Base-by-base conservation (phyloP, 2,113 vertebrate genomes). In the Ailuropoda melanoleuca region DNA sequence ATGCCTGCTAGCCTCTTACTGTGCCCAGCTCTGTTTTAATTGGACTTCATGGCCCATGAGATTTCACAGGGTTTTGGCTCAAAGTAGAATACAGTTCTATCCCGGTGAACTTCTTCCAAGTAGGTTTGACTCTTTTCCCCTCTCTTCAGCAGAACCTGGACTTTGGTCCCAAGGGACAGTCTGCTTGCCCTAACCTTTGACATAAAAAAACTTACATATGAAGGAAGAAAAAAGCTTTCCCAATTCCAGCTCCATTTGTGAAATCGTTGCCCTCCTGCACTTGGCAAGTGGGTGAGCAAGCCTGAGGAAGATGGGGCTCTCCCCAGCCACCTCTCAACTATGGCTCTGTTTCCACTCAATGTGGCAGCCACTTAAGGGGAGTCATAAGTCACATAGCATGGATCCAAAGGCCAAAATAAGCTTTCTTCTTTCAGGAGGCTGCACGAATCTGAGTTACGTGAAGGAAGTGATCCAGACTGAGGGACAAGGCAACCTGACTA, bases 1-100 rank as follows among this genome's bases (percentile, higher is more conserved):
- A 98, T 97, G 98, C 97, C 98, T 98, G 97, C 97, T 98, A 94
- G 95, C 88, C 98, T 98, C 95, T 98, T 96, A 97, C 97, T 96
- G 93, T 96, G 97, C 87, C 95, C 90, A 92, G 81, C 93, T 97
- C 95, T 88, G 94, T 98, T 99, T 98, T 98, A 98, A 98, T 98
- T 98, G 98, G 96, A 98, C 97, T 98, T 98, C 96, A 97, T 94
- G 93, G 96, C 97, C 98, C 98, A 97, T 96, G 97, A 98, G 96
- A 98, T 97, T 98, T 98, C 95, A 97, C 86, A 68, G 97, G 94
- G 95, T 98, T 98, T 97, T 83, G 85, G 97, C 98, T 98, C 96
- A 96, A 98, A 97, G 95, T 93, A 92, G 93, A 98, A 97, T 80
- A 95, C 77, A 60, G 43, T 96, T 98, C 86, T 75, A 77, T 60